These are phyloP conservation scores for Protula sp. DNA, from an alignment of 2,888 invertebrate genomes.

Conservation along the genomic window DNA sequence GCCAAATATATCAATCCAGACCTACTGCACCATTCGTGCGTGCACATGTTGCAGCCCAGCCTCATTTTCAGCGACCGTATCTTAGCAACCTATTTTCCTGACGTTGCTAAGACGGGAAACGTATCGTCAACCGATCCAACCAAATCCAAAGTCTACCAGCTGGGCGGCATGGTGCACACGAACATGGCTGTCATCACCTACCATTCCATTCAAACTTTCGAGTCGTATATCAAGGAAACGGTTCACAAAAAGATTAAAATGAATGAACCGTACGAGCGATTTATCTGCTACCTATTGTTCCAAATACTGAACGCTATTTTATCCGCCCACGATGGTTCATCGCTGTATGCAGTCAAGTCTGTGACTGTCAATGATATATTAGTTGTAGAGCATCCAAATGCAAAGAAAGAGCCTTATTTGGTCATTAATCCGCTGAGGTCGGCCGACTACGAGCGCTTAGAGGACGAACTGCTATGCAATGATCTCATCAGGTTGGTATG, in stretches of 20 bases:
- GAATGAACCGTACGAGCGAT: background rate
- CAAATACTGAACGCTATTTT: background rate
- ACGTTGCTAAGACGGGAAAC: background rate
- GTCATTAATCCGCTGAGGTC: background rate
- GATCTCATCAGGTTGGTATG: background rate
- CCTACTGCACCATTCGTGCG: background rate
- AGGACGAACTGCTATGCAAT: background rate
- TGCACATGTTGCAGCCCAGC: background rate
- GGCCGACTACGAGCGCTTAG: background rate
- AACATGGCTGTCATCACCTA: conserved; percentile 1
- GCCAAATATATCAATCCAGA: background rate
- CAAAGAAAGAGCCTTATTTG: background rate
- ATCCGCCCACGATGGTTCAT: background rate
- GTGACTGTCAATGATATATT: background rate
- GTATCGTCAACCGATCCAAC: background rate
- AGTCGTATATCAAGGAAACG: background rate
- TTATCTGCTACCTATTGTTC: background rate
- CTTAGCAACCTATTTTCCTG: background rate
- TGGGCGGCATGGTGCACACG: background rate
- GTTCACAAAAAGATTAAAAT: background rate
- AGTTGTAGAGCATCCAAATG: background rate
- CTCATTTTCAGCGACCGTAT: background rate
- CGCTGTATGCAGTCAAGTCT: background rate
- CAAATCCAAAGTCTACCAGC: background rate
- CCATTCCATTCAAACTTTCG: background rate